Percentiles rank a stretch among this genome's conserved stretches.
Conservation (phyloP, 1,140 invertebrate genomes). For the Atopsyche davidsoni region DNA sequence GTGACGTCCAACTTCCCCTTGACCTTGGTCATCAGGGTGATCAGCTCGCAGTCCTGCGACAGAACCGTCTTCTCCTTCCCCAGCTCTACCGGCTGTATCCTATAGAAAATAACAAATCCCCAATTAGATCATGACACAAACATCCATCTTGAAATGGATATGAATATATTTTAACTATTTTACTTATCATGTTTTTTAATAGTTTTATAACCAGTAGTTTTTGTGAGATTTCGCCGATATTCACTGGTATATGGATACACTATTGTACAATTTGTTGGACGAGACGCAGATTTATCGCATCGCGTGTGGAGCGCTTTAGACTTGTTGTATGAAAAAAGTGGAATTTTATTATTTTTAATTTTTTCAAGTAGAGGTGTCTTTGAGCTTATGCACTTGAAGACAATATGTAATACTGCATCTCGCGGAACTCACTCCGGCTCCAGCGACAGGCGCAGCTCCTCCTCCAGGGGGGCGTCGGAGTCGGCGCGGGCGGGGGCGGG, state of each 20-base stretch:
- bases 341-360: not conserved
- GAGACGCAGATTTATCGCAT: too few relatives aligned
- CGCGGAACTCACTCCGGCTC: conserved; percentile 33
- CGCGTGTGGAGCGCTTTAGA: too few relatives aligned
- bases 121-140: not conserved
- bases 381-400: not conserved
- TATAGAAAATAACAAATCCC: conserved; percentile 11
- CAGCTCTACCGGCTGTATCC: conserved; percentile 21
- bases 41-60: conserved; percentile 58
- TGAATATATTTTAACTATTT: too few relatives aligned
- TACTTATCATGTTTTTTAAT: too few relatives aligned
- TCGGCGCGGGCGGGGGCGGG: conserved; percentile 15
- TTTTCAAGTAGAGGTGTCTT: not conserved
- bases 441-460: conserved; percentile 30
- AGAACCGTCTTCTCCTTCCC: conserved; percentile 52
- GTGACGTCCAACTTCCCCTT: conserved; percentile 61
- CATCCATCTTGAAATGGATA: too few relatives aligned
- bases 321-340: not conserved
- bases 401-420: too few relatives aligned
- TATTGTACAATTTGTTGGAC: too few relatives aligned
- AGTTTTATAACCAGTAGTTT: too few relatives aligned
- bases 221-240: too few relatives aligned
- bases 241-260: too few relatives aligned
- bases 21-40: conserved; percentile 57
- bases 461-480: conserved; percentile 32